A percentile compares a stretch with the other conserved stretches of the same genome.
phyloP scores from a whole-genome alignment of 1,140 invertebrate genomes.

The Meloidogyne chitwoodi region DNA sequence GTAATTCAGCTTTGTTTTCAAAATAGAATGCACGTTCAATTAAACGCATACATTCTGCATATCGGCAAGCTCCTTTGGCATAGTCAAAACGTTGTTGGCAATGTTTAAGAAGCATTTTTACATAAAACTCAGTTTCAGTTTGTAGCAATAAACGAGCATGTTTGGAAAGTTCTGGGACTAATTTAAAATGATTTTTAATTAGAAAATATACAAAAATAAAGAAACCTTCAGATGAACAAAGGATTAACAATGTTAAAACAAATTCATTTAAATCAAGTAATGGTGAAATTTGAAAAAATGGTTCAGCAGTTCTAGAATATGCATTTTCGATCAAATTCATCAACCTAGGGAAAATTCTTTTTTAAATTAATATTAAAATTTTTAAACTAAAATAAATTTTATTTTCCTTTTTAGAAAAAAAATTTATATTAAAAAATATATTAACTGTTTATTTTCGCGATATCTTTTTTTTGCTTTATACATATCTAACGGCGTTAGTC shows the following conservation, averaged over 20 bases:
- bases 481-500: not conserved
- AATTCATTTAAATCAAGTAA: not conserved
- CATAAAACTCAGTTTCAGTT: not conserved
- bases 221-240: not conserved
- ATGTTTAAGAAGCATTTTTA: not conserved
- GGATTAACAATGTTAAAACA: not conserved
- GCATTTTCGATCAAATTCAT: not conserved
- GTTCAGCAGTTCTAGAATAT: not conserved
- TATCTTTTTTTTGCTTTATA: not conserved
- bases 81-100: not conserved
- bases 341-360: not conserved
- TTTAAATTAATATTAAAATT: too few species aligned
- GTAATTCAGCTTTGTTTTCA: not conserved
- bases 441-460: not conserved
- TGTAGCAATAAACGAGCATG: not conserved
- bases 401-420: too few species aligned
- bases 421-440: too few species aligned
- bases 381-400: too few species aligned
- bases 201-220: not conserved
- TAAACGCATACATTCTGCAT: not conserved
- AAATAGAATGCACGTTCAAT: not conserved
- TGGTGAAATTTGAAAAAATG: not conserved
- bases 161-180: not conserved
- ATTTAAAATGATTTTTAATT: not conserved
- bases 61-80: not conserved